Percentiles rank a stretch among this genome's conserved stretches.
These are phyloP conservation scores for Botrylloides violaceus DNA, from an alignment of 23 tunicate species.

Conservation along the genomic window DNA sequence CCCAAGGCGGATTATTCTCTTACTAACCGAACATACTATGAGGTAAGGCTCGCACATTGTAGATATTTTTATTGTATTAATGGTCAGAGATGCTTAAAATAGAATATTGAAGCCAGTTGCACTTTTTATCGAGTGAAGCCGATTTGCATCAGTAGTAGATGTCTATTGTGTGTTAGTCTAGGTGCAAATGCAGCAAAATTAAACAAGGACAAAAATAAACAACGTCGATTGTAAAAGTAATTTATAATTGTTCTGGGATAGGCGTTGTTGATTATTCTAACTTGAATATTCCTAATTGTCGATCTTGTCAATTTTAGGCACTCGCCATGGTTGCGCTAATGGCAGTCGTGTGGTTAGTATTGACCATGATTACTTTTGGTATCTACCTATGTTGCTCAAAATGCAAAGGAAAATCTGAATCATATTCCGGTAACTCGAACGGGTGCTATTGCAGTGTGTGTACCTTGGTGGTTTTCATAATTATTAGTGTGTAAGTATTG, in stretches of 20 bases:
- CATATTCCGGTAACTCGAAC: not conserved
- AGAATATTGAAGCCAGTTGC: no score
- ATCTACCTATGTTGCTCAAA: not conserved
- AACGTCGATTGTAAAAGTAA: no score
- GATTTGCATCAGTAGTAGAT: no score
- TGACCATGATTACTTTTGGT: not conserved
- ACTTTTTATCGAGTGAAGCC: no score
- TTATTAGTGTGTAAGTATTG: not conserved
- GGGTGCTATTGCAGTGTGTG: not conserved
- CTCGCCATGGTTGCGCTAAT: not conserved
- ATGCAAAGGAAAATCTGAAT: not conserved
- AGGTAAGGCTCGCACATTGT: not conserved
- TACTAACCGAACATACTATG: not conserved
- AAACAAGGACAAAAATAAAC: no score
- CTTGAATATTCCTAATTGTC: not conserved
- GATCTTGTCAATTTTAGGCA: not conserved
- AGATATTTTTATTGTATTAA: not conserved
- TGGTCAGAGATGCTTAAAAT: no score
- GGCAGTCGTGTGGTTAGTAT: not conserved
- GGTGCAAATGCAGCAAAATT: no score
- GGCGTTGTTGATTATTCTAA: no score
- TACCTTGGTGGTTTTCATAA: not conserved
- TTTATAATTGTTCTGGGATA: no score
- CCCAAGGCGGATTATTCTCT: not conserved
- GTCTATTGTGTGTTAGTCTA: no score